Base-by-base conservation (phyloP, 2,888 invertebrate species). In the Eupithecia pulchellata region DNA sequence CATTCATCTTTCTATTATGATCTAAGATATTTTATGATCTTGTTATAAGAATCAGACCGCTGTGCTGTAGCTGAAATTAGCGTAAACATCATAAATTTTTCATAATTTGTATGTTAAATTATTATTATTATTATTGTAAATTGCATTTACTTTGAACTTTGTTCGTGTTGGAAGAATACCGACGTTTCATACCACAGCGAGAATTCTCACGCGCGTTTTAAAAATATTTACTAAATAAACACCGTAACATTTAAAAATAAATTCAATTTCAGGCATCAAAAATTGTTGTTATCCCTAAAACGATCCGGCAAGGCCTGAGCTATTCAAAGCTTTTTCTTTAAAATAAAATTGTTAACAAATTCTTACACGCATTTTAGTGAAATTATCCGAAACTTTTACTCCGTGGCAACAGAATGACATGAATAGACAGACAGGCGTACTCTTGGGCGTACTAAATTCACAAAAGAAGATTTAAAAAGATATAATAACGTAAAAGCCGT, bases 391-490 rank as follows among this genome's bases (percentile, higher is more conserved):
- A 78, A 75, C 66, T 66, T 71, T 60, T 47, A 57, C 58, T 55
- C 27, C 39, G 57, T 52, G 68, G 69, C 86, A 81, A 76, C 82
- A 78, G 81, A 57, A 57, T 82, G 81, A 83, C 86, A 82, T 83
- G 86, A 87, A 82, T 78, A 42, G 81, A 64, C 34, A 70, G 82
- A 91, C 91, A 91, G 84, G 86, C 92, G 89, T 89, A 84, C 85
- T 86, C 82, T 91, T 91, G 91, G 84, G 86, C 92, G 89, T 89
- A 84, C 85, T 86, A 80, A 91, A 92, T 90, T 78, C 84, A 91
- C 92, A 93, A 93, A 89, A 85, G 87, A 86, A 89, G 91, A 92
- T 92, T 91, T 91, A 89, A 88, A 90, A 90, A 86, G 88, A 91
- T 92, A 91, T n/a, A 91, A 91, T 91, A 89, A 88, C 84, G 86